Evolutionary conservation across 2,797 vertebrate genomes (phyloP).

Genomic region (Potorous gilbertii): DNA sequence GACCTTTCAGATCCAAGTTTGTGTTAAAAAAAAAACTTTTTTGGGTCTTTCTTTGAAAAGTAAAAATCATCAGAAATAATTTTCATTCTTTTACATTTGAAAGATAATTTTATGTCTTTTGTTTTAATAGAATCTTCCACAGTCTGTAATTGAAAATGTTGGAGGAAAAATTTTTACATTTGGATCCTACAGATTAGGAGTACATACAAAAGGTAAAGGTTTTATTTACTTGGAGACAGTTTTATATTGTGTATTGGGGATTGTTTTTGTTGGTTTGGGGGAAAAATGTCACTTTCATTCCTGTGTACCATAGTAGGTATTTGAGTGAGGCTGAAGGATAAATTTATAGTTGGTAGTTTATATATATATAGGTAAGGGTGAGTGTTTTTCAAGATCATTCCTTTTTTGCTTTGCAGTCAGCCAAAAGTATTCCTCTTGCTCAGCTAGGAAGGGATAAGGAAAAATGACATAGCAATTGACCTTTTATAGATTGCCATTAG

Average conservation of each 20-base stretch:
- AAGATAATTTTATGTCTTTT: constrained; percentile 68
- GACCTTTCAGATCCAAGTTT: not conserved
- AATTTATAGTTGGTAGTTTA: constrained; percentile 15
- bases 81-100: constrained; percentile 37
- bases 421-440: not conserved
- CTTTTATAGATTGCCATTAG: not conserved
- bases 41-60: not conserved
- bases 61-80: constrained; percentile 7
- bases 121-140: constrained; percentile 90
- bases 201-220: constrained; percentile 91
- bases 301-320: not conserved
- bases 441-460: not conserved
- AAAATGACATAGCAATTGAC: not conserved
- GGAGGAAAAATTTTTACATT: constrained; percentile 95
- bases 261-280: constrained; percentile 23
- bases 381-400: not conserved
- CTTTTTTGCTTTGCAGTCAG: not conserved
- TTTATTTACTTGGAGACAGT: constrained; percentile 53
- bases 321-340: not conserved
- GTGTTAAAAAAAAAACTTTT: not conserved
- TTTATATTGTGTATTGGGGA: not conserved
- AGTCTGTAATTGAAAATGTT: constrained; percentile 90
- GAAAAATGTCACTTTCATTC: not conserved
- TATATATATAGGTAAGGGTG: not conserved
- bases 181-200: constrained; percentile 93